phyloP scores from a whole-genome alignment of 2,797 vertebrate genomes.

The Ambastaia sidthimunki region DNA sequence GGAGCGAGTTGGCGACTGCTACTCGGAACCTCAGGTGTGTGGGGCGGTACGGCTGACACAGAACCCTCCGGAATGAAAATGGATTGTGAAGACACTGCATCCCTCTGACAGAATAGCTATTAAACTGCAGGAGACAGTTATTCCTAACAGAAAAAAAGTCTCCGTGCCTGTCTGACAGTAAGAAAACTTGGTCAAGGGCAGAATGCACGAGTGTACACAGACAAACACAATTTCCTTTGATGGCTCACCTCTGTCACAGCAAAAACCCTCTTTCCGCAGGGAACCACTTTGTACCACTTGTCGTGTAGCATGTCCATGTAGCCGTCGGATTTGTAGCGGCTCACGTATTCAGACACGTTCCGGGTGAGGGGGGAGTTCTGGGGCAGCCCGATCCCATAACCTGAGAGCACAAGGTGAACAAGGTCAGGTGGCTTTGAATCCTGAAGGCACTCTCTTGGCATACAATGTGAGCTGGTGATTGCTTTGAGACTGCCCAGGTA shows the following conservation, averaged over 20 bases:
- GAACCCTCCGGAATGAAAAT: slow-evolving; percentile 44
- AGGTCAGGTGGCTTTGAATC: slow-evolving; percentile 11
- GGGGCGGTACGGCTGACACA: slow-evolving; percentile 30
- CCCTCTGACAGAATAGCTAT: slow-evolving; percentile 47
- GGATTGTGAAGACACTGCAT: slow-evolving; percentile 37
- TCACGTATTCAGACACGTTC: slow-evolving; percentile 91
- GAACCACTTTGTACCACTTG: slow-evolving; percentile 97
- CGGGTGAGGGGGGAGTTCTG: slow-evolving; percentile 89
- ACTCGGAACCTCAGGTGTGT: slow-evolving; percentile 50
- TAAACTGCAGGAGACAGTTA: slow-evolving; percentile 58
- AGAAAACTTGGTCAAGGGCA: slow-evolving; percentile 35
- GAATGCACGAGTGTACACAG: slow-evolving; percentile 8
- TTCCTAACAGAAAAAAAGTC: slow-evolving; percentile 51
- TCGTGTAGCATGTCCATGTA: slow-evolving; percentile 97
- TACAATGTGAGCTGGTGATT: not conserved
- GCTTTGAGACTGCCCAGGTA: no score
- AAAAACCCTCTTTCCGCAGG: slow-evolving; percentile 88
- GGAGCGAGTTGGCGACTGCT: slow-evolving; percentile 20
- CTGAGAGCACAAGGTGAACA: slow-evolving; percentile 36
- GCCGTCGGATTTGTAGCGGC: slow-evolving; percentile 93
- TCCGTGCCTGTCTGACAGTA: slow-evolving; percentile 10
- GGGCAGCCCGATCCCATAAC: slow-evolving; percentile 70
- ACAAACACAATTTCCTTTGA: slow-evolving; percentile 46
- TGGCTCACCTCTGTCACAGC: slow-evolving; percentile 57
- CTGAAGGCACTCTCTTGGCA: not conserved